Percentiles rank a stretch among this genome's conserved stretches.
These are phyloP conservation scores for Prionailurus viverrinus DNA, from an alignment of 2,113 vertebrate genomes.

Conservation along the genomic window DNA sequence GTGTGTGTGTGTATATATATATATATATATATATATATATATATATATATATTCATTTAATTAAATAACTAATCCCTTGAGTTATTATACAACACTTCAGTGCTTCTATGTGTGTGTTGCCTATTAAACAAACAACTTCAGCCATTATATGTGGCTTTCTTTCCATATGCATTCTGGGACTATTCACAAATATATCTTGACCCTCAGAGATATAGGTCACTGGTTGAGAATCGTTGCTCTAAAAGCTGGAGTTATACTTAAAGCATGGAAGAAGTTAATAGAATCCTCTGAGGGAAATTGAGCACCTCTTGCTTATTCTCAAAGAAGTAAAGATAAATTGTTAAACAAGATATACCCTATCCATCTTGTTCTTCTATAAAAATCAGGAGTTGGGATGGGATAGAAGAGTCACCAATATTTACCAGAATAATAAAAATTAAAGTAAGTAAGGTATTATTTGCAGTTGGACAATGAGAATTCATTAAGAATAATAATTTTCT, in stretches of 20 bases:
- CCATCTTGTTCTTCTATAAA: background rate
- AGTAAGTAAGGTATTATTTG: background rate
- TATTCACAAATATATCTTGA: background rate
- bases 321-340: background rate
- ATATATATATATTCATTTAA: background rate
- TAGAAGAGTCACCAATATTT: background rate
- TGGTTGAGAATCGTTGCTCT: background rate
- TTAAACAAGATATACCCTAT: background rate
- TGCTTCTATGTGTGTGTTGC: background rate
- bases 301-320: background rate
- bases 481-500: background rate
- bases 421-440: slow-evolving; percentile 11
- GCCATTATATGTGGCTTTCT: background rate
- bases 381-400: background rate
- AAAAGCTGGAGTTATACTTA: background rate
- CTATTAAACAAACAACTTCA: slow-evolving; percentile 22
- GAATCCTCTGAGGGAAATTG: background rate
- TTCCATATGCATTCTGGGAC: background rate
- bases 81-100: background rate
- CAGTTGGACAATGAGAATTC: background rate
- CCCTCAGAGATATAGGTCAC: background rate
- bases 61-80: slow-evolving; percentile 4
- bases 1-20: background rate
- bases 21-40: background rate
- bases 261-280: background rate